phyloP scores from a whole-genome alignment of 2,113 vertebrate species.

The Aramus guarauna region DNA sequence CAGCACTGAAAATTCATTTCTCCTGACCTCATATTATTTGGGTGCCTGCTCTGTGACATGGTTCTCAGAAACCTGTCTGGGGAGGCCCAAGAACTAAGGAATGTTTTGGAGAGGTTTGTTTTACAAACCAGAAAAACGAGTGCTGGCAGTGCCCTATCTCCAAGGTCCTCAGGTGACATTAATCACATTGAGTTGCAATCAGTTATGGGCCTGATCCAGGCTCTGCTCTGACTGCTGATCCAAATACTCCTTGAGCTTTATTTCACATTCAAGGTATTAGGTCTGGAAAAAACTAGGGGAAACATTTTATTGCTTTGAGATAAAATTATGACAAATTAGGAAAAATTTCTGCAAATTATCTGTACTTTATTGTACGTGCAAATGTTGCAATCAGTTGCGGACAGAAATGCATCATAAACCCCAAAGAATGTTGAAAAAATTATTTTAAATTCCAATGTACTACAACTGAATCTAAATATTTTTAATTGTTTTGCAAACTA shows the following conservation, averaged over 20 bases:
- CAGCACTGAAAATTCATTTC: neutral
- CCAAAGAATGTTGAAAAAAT: neutral
- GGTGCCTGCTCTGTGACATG: neutral
- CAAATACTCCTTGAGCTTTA: neutral
- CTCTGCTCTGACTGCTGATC: neutral
- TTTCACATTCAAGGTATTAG: neutral
- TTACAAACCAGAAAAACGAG: neutral
- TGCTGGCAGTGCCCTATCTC: neutral
- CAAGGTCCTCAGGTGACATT: neutral
- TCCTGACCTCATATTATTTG: neutral
- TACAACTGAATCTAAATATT: neutral
- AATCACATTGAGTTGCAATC: neutral
- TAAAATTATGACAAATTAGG: neutral
- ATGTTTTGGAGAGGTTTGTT: neutral
- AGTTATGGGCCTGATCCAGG: neutral
- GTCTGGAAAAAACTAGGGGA: neutral
- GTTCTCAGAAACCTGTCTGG: neutral
- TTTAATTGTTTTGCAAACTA: neutral
- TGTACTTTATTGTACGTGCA: neutral
- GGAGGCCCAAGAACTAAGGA: neutral
- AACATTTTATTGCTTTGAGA: neutral
- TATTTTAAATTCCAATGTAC: neutral
- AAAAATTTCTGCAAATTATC: neutral
- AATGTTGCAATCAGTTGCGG: neutral
- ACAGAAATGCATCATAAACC: neutral